Evolutionary conservation across 2,888 invertebrate species (phyloP).

Genomic region (Kryphioiulus occultus): DNA sequence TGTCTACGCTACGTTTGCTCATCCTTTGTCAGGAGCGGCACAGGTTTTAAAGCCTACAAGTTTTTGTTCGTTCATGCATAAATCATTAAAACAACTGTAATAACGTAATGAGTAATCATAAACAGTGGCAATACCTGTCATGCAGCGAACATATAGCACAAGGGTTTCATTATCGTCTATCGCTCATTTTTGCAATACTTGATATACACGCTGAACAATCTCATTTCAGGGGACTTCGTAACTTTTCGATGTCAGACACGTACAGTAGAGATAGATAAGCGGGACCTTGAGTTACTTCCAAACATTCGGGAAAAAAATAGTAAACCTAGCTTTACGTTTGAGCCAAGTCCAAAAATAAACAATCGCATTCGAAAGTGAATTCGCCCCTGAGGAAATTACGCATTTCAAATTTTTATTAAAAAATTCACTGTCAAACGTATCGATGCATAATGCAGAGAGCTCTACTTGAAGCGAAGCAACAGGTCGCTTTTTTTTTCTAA

Average conservation of each 20-base stretch:
- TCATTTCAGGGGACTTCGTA: background rate
- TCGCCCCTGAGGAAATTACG: too few species aligned
- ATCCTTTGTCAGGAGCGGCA: background rate
- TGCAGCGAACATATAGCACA: too few species aligned
- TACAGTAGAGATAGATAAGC: background rate
- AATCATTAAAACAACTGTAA: too few species aligned
- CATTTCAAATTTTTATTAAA: background rate
- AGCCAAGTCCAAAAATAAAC: background rate
- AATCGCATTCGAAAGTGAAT: background rate
- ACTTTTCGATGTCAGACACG: background rate
- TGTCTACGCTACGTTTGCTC: background rate
- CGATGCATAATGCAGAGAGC: too few species aligned
- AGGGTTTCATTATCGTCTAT: background rate
- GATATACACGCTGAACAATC: background rate
- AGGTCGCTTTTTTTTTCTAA: background rate
- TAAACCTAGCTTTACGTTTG: background rate
- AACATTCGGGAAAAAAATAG: background rate
- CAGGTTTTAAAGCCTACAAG: background rate
- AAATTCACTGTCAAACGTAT: background rate
- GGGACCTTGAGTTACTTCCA: constrained; percentile 10
- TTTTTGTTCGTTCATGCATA: background rate
- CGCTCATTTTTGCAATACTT: background rate
- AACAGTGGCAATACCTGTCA: too few species aligned
- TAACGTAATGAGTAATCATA: too few species aligned
- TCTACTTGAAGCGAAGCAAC: background rate